Evolutionary conservation across 2,888 invertebrate species (phyloP).

Genomic region (Pterobdella sp.): DNA sequence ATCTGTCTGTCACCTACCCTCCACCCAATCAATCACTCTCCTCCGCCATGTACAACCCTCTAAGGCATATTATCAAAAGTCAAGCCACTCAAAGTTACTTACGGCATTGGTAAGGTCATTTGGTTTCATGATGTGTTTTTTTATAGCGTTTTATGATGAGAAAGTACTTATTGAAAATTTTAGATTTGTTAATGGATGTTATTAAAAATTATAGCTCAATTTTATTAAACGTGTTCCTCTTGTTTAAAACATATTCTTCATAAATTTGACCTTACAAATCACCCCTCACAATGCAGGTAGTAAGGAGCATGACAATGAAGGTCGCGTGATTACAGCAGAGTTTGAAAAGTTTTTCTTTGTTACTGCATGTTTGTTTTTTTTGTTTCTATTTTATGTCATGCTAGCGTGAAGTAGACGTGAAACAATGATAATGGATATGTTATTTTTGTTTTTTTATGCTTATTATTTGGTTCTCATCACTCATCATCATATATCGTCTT

Average conservation of each 20-base stretch:
- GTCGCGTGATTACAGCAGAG: conserved; percentile 80
- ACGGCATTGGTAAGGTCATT: conserved; percentile 64
- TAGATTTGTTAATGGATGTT: too few species aligned
- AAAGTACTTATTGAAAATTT: too few species aligned
- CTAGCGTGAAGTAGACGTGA: background rate
- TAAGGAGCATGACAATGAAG: conserved; percentile 61
- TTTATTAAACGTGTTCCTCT: too few species aligned
- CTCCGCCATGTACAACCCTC: too few species aligned
- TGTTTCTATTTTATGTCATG: background rate
- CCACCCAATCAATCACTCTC: too few species aligned
- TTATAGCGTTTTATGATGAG: too few species aligned
- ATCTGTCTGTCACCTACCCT: too few species aligned
- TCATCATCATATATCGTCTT: too few species aligned
- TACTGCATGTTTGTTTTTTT: conserved; percentile 66
- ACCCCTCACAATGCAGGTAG: conserved; percentile 54
- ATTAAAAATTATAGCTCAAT: too few species aligned
- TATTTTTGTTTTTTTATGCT: background rate
- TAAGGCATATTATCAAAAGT: conserved; percentile 67
- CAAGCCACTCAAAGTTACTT: conserved; percentile 72
- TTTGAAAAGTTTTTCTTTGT: conserved; percentile 82
- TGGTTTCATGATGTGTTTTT: background rate
- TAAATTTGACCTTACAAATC: background rate
- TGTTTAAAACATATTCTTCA: too few species aligned
- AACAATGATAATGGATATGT: background rate
- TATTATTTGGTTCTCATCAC: too few species aligned